These are phyloP conservation scores for Drosophila trichaetosa DNA, from an alignment of 2,888 invertebrate genomes.

Conservation along the genomic window DNA sequence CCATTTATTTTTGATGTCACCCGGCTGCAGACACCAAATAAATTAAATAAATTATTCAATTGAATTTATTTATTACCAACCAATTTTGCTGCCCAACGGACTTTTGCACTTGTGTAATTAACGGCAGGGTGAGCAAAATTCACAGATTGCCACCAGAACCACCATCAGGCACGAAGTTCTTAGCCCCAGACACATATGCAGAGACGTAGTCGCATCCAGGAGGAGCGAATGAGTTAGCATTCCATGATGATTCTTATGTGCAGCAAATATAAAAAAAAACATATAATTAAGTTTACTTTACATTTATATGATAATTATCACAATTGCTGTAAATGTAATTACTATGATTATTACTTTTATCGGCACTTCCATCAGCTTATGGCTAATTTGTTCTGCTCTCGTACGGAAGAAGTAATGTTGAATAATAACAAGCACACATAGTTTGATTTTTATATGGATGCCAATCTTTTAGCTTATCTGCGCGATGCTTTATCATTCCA, in stretches of 20 bases:
- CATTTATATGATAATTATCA: neutral
- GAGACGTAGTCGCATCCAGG: neutral
- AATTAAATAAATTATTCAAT: conserved; percentile 84
- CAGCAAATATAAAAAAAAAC: neutral
- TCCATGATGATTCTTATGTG: neutral
- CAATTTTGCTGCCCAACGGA: conserved; percentile 64
- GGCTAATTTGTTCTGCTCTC: neutral
- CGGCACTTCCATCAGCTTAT: neutral
- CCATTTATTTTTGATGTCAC: conserved; percentile 49
- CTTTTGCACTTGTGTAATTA: conserved; percentile 81
- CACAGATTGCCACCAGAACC: conserved; percentile 47
- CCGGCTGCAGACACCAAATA: conserved; percentile 67
- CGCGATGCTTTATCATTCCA: neutral
- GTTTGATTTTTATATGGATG: neutral
- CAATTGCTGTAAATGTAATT: neutral
- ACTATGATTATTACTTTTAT: neutral
- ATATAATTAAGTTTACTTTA: neutral
- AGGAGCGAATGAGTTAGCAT: neutral
- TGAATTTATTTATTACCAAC: conserved; percentile 83
- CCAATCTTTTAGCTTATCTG: neutral
- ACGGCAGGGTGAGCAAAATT: conserved; percentile 58
- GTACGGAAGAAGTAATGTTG: neutral
- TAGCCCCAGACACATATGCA: conserved; percentile 13
- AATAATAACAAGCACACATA: neutral
- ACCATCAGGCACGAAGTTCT: conserved; percentile 21